Percentiles rank a stretch among this genome's conserved stretches.
Conservation (phyloP, 1,140 invertebrate species). For the Steinernema feltiae region DNA sequence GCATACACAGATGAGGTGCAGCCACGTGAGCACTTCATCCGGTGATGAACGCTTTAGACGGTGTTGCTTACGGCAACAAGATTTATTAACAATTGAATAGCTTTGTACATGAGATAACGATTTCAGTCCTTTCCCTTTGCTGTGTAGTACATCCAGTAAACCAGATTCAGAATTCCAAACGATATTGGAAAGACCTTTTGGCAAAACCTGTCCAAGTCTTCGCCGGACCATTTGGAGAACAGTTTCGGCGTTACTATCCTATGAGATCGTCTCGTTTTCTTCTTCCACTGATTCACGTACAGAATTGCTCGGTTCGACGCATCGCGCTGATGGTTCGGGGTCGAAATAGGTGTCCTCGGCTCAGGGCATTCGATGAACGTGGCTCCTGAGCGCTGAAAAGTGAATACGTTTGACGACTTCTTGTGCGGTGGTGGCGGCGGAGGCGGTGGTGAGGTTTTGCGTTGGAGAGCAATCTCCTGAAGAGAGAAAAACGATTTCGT, state of each 20-base stretch:
- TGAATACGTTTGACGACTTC: neutral
- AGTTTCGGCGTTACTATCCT: conserved; percentile 50
- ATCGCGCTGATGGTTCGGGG: conserved; percentile 22
- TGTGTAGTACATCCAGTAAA: conserved; percentile 56
- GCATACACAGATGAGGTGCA: too few species aligned
- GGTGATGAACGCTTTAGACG: too few species aligned
- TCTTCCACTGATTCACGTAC: neutral
- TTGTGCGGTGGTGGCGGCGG: neutral
- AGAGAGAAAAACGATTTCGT: neutral
- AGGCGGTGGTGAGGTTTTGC: too few species aligned
- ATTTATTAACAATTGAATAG: neutral
- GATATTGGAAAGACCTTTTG: conserved; percentile 55
- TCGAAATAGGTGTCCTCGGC: conserved; percentile 34
- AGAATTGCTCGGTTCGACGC: neutral
- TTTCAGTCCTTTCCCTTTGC: conserved; percentile 40
- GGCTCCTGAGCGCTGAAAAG: conserved; percentile 4
- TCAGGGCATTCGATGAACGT: conserved; percentile 49
- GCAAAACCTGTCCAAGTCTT: conserved; percentile 57
- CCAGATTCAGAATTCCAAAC: conserved; percentile 51
- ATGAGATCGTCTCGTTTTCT: conserved; percentile 17
- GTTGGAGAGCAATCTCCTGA: neutral
- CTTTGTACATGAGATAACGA: neutral
- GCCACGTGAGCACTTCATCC: too few species aligned
- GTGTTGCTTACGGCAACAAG: too few species aligned
- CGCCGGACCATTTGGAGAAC: conserved; percentile 56